phyloP scores from a whole-genome alignment of 2,888 invertebrate genomes.

The Litoditis marina region DNA sequence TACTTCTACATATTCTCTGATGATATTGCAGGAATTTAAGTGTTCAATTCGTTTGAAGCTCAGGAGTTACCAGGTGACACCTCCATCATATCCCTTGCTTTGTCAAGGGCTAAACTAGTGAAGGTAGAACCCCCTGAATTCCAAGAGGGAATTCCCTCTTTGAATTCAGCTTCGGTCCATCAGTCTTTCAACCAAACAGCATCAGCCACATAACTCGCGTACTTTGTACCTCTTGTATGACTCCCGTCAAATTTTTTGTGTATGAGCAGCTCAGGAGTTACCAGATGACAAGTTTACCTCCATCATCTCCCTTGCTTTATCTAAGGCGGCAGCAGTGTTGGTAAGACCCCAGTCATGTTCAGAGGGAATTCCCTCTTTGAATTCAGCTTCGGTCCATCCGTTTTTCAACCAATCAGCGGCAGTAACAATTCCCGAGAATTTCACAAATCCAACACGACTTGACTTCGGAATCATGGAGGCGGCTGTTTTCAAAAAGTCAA shows the following conservation, averaged over 20 bases:
- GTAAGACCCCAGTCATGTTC: neutral
- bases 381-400: neutral
- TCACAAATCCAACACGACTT: neutral
- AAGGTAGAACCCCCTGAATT: neutral
- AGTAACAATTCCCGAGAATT: neutral
- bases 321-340: neutral
- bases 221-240: neutral
- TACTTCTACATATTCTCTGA: too few relatives aligned
- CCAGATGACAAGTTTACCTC: too few relatives aligned
- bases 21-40: neutral
- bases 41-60: too few relatives aligned
- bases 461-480: neutral
- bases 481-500: neutral
- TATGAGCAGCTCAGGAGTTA: too few relatives aligned
- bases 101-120: neutral
- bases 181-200: neutral
- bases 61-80: too few relatives aligned
- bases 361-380: neutral
- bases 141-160: neutral
- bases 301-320: neutral
- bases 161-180: conserved; percentile 1
- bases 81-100: neutral
- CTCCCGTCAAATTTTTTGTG: too few relatives aligned
- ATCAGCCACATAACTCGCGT: neutral
- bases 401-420: neutral